These are phyloP conservation scores for Crambe crambe DNA, from an alignment of 37 sponge, comb jelly and placozoan genomes.

Conservation along the genomic window DNA sequence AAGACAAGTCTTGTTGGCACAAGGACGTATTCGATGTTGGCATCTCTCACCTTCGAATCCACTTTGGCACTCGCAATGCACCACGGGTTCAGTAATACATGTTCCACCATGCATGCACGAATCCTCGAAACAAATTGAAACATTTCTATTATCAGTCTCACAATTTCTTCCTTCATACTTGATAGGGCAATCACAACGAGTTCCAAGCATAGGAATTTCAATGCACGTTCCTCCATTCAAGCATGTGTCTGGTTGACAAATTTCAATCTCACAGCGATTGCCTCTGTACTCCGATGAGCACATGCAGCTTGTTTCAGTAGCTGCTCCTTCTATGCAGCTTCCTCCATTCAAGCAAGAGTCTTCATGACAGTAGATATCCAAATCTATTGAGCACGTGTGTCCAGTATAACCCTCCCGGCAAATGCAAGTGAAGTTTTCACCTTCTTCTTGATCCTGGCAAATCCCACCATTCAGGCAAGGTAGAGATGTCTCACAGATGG, in stretches of 20 bases:
- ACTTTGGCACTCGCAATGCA: background rate
- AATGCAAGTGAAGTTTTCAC: slow-evolving; percentile 7
- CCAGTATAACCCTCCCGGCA: slow-evolving; percentile 43
- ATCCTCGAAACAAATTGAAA: too few relatives aligned
- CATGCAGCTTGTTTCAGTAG: background rate
- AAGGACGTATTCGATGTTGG: background rate
- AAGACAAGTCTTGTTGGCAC: background rate
- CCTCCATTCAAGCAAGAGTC: slow-evolving; percentile 11
- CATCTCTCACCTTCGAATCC: background rate
- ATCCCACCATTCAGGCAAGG: background rate
- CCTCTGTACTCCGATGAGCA: background rate
- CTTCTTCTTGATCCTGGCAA: slow-evolving; percentile 16
- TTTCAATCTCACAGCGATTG: background rate
- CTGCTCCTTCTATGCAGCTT: background rate
- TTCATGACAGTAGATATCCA: background rate
- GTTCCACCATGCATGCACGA: background rate
- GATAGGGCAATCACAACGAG: too few relatives aligned
- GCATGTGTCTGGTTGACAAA: background rate
- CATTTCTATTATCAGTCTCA: too few relatives aligned
- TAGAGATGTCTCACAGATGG: background rate
- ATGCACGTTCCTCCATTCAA: too few relatives aligned
- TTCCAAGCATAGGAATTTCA: too few relatives aligned
- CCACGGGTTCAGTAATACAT: background rate
- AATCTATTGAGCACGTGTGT: slow-evolving; percentile 22
- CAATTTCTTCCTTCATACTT: too few relatives aligned